Base-by-base conservation (phyloP, 2,888 invertebrate species). In the Mythimna loreyi region DNA sequence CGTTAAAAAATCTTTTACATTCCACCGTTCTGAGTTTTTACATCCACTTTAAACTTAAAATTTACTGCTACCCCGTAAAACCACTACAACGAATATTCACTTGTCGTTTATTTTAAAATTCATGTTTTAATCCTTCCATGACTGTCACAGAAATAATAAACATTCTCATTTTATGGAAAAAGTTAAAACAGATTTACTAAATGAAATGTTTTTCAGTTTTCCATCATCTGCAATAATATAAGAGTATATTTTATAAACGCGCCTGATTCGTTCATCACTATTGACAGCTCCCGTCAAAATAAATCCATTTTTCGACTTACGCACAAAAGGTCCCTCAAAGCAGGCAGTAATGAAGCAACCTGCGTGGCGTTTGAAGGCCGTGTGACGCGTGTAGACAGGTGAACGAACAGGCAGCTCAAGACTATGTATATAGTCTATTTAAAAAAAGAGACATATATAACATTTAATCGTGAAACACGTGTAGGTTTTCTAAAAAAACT, bases 91-190 rank as follows among this genome's bases (percentile, higher is more conserved):
- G 47, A 28, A 47, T 74, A 68, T 68, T 74, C 67, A 74, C 63
- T 65, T 64, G 49, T 61, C 30, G 16, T 47, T 53, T 61, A 79
- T 65, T 77, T 75, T 36, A 62, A 68, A 65, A 68, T 74, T 61
- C 45, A 50, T n/a, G 3, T 45, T 47, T 25, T 23, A 65, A 61
- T 61, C 8, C 28, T 36, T 53, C 19, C 33, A 19, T 50, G 23
- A 36, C 45, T 13, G 13, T 43, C n/a, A 43, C 16, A n/a, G n/a
- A 36, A 36, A 53, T 25, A 50, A 28, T 50, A 45, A 57, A n/a
- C 2, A 16, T 52, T 13, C 25, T 55, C 5, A 30, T n/a, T 43
- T 55, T 2, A 43, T 16, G 2, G 0, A 25, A 43, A 55, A 28
- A n/a, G 2, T 21, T 9, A 7, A 21, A 55, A 63, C 0, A 3